Base-by-base conservation (phyloP, 2,888 invertebrate species). In the Drosophila setosimentum region DNA sequence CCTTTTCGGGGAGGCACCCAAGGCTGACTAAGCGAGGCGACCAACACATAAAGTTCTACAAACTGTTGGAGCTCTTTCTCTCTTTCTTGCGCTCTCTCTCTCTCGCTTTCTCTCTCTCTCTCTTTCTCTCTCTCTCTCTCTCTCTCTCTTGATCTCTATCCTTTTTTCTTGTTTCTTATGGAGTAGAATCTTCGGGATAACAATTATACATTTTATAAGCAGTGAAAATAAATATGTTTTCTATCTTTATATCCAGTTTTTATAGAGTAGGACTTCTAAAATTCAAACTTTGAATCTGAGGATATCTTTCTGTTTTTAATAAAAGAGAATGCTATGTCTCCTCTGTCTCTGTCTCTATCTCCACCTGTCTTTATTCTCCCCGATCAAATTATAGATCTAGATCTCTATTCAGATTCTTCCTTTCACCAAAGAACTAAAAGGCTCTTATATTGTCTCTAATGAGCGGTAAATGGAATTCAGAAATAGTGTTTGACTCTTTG, bases 11-110 rank as follows among this genome's bases (percentile, higher is more conserved):
- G 16, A 35, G 35, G 29, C 37, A 51, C 18, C 58, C 29, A 27
- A 1, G n/a, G 29, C 58, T 58, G 50, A 42, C 69, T 68, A 33
- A 33, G 42, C 42, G 10, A 24, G n/a, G 32, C 32, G 53, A 35
- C 53, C n/a, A 40, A 32, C 13, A 10, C 30, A 32, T 55, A 55
- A 29, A 16, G 16, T 35, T 16, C 4, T 13, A 18, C 24, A 16
- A 45, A 45, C 24, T 24, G 24, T 16, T 24, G 4, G 16, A 45
- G 24, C 24, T 27, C n/a, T 32, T 16, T 21, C 8, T 24, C 13
- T 30, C 24, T 37, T 11, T 27, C 45, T 10, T 1, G 13, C 33
- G 24, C 6, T 16, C 29, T 29, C 29, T 21, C 21, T 6, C n/a
- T n/a, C 27, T 3, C 21, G 11, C 11, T 42, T 4, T 45, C 16